These are phyloP conservation scores for Dicycla oo DNA, from an alignment of 2,888 invertebrate genomes.

Conservation along the genomic window DNA sequence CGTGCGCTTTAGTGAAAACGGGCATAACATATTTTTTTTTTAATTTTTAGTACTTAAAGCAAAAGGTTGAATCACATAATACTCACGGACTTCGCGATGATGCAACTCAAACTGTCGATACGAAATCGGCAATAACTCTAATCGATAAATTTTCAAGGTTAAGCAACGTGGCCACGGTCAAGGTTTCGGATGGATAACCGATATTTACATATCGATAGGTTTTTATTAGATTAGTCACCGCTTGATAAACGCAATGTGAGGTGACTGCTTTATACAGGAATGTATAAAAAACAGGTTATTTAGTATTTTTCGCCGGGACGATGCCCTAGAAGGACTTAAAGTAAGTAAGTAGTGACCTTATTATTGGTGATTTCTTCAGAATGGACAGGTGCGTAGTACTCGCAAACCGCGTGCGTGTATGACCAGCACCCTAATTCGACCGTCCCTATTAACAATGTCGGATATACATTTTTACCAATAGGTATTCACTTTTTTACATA, in stretches of 20 bases:
- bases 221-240: constrained; percentile 26
- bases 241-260: constrained; percentile 8
- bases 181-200: constrained; percentile 38
- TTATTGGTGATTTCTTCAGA: no score
- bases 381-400: no score
- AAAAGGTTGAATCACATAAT: neutral
- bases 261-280: neutral
- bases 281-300: neutral
- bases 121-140: constrained; percentile 7
- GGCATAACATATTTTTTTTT: neutral
- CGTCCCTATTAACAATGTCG: no score
- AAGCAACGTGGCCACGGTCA: constrained; percentile 49
- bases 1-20: neutral
- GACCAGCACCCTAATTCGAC: no score
- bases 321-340: no score
- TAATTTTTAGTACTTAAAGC: neutral
- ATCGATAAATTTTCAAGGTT: constrained; percentile 48
- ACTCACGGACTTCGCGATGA: constrained; percentile 13
- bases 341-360: no score
- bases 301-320: no score
- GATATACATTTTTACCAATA: no score
- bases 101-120: constrained; percentile 26
- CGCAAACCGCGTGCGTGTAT: no score
- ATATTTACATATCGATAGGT: constrained; percentile 39
- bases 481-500: no score